phyloP scores from a whole-genome alignment of 2,113 vertebrate genomes.

The Silurus meridionalis region DNA sequence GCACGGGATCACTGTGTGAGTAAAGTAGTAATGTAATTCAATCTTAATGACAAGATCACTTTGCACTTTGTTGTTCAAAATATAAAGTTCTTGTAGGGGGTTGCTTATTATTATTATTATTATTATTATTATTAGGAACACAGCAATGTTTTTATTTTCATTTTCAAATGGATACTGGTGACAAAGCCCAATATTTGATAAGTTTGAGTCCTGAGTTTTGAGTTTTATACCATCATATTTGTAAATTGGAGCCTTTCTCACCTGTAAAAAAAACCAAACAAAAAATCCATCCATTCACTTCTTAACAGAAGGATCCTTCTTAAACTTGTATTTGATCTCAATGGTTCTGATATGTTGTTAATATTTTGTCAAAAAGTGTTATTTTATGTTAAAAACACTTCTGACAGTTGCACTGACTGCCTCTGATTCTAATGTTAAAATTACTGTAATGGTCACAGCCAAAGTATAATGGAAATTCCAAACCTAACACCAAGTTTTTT shows the following conservation, averaged over 20 bases:
- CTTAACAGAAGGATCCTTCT: neutral
- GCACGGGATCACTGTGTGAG: slow-evolving; percentile 94
- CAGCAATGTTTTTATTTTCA: no score
- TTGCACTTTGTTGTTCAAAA: neutral
- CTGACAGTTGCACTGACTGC: neutral
- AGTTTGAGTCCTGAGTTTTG: neutral
- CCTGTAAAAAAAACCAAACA: neutral
- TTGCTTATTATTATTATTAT: neutral
- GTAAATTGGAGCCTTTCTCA: neutral
- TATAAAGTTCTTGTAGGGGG: neutral
- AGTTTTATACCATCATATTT: neutral
- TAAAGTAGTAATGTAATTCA: slow-evolving; percentile 10
- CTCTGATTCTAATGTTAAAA: neutral
- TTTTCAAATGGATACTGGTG: neutral
- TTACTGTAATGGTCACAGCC: neutral
- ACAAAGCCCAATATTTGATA: neutral
- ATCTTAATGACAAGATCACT: neutral
- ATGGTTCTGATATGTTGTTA: neutral
- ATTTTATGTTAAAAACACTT: neutral
- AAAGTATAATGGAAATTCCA: neutral
- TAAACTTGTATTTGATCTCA: neutral
- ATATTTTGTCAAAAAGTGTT: neutral
- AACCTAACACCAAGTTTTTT: neutral
- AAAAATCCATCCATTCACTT: no score
- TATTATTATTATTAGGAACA: neutral